phyloP scores from a whole-genome alignment of 2,888 invertebrate species.

The Muschampia plurimacula region DNA sequence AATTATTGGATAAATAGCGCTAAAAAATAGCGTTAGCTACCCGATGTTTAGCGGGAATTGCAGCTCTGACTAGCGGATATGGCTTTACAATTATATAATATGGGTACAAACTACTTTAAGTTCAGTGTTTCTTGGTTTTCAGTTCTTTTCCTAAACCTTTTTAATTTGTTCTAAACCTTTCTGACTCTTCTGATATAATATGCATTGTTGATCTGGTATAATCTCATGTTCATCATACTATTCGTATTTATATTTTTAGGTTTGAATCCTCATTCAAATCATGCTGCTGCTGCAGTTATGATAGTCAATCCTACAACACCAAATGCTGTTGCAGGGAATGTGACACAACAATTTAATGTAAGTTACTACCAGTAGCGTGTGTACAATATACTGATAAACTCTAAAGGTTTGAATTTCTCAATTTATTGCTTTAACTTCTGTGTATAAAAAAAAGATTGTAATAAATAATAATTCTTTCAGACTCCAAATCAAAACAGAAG shows the following conservation, averaged over 20 bases:
- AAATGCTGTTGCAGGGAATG: constrained; percentile 75
- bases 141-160: neutral
- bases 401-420: no score
- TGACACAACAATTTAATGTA: constrained; percentile 77
- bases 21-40: no score
- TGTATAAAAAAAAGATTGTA: neutral
- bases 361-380: constrained; percentile 46
- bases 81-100: no score
- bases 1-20: no score
- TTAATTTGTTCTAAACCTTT: neutral
- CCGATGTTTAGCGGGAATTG: no score
- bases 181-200: neutral
- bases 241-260: constrained; percentile 53
- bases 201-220: neutral
- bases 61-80: no score
- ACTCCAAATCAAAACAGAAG: constrained; percentile 76
- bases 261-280: constrained; percentile 77
- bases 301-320: constrained; percentile 84
- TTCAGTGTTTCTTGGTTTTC: no score
- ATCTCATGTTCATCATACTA: neutral
- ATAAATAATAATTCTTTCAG: constrained; percentile 49
- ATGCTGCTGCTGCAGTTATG: constrained; percentile 83
- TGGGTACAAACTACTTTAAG: no score
- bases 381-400: no score
- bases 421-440: neutral